Evolutionary conservation across 2,888 invertebrate species (phyloP).

Genomic region (Prenolepis imparis): DNA sequence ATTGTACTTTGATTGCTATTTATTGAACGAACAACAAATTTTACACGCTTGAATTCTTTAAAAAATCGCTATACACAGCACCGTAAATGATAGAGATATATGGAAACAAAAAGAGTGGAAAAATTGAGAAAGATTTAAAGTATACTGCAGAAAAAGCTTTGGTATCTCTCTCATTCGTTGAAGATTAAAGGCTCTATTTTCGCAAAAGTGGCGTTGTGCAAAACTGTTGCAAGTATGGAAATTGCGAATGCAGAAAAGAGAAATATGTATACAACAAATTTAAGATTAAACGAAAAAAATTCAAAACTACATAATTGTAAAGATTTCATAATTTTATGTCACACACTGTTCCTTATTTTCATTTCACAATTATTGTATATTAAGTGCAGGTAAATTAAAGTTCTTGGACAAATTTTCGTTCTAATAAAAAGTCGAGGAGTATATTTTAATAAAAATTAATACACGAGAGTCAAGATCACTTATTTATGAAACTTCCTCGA

Average conservation of each 20-base stretch:
- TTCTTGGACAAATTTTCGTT: neutral
- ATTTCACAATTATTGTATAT: neutral
- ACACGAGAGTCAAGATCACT: neutral
- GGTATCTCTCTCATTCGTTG: too few species aligned
- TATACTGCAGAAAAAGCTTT: neutral
- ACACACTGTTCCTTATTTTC: neutral
- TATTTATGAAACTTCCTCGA: neutral
- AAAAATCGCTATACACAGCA: neutral
- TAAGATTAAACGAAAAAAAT: neutral
- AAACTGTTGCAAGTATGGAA: neutral
- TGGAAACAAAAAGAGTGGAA: neutral
- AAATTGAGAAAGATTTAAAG: neutral
- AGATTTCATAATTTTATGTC: neutral
- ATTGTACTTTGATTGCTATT: neutral
- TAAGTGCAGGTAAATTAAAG: neutral
- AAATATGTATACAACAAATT: neutral
- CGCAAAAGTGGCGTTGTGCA: neutral
- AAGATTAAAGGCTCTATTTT: neutral
- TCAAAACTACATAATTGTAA: neutral
- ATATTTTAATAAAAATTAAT: neutral
- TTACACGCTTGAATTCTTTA: neutral
- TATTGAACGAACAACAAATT: neutral
- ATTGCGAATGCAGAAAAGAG: neutral
- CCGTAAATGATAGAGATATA: neutral
- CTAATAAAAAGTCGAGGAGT: neutral